Base-by-base conservation (phyloP, 2,113 vertebrate genomes). In the Silurus glanis region DNA sequence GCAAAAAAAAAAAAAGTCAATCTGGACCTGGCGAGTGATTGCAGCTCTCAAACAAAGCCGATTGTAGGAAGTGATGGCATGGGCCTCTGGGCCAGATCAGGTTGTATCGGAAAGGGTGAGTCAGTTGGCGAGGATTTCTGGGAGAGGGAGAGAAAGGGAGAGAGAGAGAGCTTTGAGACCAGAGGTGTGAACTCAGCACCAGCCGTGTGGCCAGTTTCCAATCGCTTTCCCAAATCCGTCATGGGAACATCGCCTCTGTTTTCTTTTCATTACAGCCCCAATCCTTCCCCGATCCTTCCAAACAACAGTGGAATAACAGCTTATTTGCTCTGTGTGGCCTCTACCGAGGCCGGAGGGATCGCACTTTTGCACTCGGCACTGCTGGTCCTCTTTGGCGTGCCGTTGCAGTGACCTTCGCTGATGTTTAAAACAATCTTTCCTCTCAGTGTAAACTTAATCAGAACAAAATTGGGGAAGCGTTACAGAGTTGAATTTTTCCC, bases 201-300 rank as follows among this genome's bases (percentile, higher is more conserved):
- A 87, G 91, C 87, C 83, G 87, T 87, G 87, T 88, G 83, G 91
- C 90, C 88, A 84, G 83, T 91, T 91, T 93, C 90, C 86, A 90
- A 92, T 92, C 86, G 67, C 91, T 93, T 93, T 91, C 91, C 88
- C 92, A 91, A 92, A 93, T 93, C 94, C 90, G 92, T 95, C 94
- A 94, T 94, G 94, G 93, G 94, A 95, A 95, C 91, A 90, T 94
- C 89, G 86, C 89, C 91, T 92, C 86, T 94, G 93, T 95, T 95
- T 95, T 95, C 94, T 95, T 95, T 95, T 95, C 93, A 95, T 95
- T 94, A 94, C 86, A 69, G 85, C 84, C 91, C 89, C 89, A 91
- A 93, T 94, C 93, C 93, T 91, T 90, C 85, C 84, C 86, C 92
- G 91, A 94, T 93, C 93, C 91, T 88, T 93, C 90, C 92, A 93